Evolutionary conservation across 2,113 vertebrate genomes (phyloP).

Genomic region (Mesocricetus auratus): DNA sequence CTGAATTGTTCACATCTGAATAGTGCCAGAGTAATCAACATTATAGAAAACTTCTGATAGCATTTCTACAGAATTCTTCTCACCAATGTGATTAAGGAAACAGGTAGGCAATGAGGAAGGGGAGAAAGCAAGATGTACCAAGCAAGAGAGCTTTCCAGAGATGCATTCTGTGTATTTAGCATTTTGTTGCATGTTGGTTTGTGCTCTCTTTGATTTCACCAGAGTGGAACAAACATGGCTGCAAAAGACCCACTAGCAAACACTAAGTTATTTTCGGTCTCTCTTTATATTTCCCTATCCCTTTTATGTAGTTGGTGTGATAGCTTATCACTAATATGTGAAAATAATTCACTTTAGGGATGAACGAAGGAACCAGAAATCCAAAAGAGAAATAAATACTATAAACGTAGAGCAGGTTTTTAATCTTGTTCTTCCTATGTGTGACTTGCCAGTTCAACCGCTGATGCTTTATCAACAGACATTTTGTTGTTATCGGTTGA

Average conservation of each 20-base stretch:
- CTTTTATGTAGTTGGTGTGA: background rate
- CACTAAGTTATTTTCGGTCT: conserved; percentile 32
- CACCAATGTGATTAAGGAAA: background rate
- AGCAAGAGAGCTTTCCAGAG: background rate
- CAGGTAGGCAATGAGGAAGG: background rate
- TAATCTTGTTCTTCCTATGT: background rate
- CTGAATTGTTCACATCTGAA: background rate
- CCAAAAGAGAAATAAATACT: background rate
- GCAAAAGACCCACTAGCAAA: background rate
- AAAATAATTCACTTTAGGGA: background rate
- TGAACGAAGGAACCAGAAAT: background rate
- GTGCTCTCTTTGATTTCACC: background rate
- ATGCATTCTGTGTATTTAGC: background rate
- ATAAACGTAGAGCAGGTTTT: background rate
- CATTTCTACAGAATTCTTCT: background rate
- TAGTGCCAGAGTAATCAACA: background rate
- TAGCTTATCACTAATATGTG: background rate
- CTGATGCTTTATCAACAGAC: conserved; percentile 22
- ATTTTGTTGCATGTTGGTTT: background rate
- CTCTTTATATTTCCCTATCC: background rate
- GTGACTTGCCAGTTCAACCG: conserved; percentile 13
- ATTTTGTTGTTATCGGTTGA: conserved; percentile 63
- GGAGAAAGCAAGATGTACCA: background rate
- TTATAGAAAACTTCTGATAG: background rate
- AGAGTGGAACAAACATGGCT: background rate